Percentiles rank a stretch among this genome's conserved stretches.
These are phyloP conservation scores for Hemiscyllium ocellatum DNA, from an alignment of 2,113 vertebrate genomes.

Conservation along the genomic window DNA sequence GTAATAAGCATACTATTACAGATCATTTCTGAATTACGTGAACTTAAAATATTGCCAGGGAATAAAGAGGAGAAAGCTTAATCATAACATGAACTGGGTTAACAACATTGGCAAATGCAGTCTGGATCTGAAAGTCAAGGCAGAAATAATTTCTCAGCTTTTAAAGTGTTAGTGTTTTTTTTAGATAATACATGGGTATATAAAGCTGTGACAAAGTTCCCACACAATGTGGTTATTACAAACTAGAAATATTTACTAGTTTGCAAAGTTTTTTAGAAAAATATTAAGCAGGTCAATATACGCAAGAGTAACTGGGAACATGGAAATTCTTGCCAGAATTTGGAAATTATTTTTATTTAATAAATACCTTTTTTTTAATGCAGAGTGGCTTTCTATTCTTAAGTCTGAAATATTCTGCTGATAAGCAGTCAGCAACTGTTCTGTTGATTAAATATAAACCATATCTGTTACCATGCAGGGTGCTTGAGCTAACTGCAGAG, in stretches of 20 bases:
- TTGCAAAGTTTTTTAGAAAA: not conserved
- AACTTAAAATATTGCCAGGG: not conserved
- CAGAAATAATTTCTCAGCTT: not conserved
- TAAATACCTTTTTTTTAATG: not conserved
- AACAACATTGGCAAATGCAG: not conserved
- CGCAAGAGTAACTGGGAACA: not conserved
- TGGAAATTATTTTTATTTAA: not conserved
- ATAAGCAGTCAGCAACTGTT: too few species aligned
- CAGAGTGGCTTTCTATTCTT: not conserved
- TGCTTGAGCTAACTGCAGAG: too few species aligned
- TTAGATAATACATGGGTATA: not conserved
- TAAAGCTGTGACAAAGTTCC: not conserved
- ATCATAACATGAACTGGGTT: not conserved
- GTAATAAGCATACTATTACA: not conserved
- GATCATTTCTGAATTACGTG: not conserved
- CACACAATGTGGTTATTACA: not conserved
- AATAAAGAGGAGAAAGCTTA: not conserved
- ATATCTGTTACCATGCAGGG: too few species aligned
- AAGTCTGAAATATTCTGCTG: not conserved
- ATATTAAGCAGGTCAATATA: not conserved
- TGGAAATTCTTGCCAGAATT: not conserved
- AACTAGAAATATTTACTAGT: not conserved
- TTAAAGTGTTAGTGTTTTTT: not conserved
- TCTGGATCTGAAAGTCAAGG: not conserved
- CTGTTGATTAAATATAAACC: too few species aligned